Percentiles rank a stretch among this genome's conserved stretches.
These are phyloP conservation scores for Rhinolophus sinicus DNA, from an alignment of 2,113 vertebrate species.

Conservation along the genomic window DNA sequence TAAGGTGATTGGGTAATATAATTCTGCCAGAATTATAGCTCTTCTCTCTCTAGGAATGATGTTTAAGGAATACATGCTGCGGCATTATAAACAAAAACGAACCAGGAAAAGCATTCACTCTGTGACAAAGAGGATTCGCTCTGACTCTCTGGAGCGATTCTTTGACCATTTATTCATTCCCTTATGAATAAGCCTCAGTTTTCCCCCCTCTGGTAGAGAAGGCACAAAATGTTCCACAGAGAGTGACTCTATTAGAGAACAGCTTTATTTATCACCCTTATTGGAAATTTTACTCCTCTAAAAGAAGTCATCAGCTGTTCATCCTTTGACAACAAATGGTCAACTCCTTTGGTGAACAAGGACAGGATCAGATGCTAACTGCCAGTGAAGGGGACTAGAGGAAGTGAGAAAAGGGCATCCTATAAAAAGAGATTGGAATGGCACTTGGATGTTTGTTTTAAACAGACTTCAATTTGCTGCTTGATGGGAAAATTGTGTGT, in stretches of 20 bases:
- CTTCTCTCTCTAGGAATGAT: not conserved
- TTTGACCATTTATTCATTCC: slow-evolving; percentile 27
- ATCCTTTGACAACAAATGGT: not conserved
- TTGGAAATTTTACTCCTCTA: not conserved
- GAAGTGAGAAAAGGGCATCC: not conserved
- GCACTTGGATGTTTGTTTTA: not conserved
- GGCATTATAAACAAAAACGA: not conserved
- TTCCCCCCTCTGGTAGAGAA: not conserved
- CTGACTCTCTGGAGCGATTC: not conserved
- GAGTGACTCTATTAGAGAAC: not conserved
- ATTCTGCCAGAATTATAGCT: not conserved
- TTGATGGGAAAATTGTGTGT: not conserved
- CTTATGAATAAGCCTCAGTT: slow-evolving; percentile 47
- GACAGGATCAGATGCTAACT: not conserved
- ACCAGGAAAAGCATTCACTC: not conserved
- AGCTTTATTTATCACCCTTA: not conserved
- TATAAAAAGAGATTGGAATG: not conserved
- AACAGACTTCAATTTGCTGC: not conserved
- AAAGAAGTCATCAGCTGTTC: not conserved
- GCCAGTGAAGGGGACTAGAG: not conserved
- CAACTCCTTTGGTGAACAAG: not conserved
- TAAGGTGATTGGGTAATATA: not conserved
- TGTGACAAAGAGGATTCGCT: not conserved
- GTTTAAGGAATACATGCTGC: not conserved
- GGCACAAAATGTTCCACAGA: not conserved